phyloP scores from a whole-genome alignment of 2,797 vertebrate species.

The Amphiprion clarkii region DNA sequence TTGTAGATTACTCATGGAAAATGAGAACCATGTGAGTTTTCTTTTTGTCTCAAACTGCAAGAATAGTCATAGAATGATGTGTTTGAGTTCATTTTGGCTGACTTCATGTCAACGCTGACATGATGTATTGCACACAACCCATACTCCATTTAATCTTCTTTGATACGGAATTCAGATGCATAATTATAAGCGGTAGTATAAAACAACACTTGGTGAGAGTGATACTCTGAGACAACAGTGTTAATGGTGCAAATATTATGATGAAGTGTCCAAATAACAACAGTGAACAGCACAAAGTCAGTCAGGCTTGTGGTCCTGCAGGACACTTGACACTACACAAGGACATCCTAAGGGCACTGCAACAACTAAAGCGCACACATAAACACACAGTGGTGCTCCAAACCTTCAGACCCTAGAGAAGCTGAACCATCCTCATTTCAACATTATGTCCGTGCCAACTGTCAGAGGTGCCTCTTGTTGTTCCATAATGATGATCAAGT shows the following conservation, averaged over 20 bases:
- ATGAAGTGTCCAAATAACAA: slow-evolving; percentile 63
- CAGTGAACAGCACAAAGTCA: slow-evolving; percentile 48
- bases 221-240: slow-evolving; percentile 15
- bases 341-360: slow-evolving; percentile 73
- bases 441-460: slow-evolving; percentile 68
- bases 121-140: too few species aligned
- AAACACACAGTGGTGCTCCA: slow-evolving; percentile 14
- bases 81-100: too few species aligned
- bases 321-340: slow-evolving; percentile 71
- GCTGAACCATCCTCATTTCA: slow-evolving; percentile 65
- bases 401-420: slow-evolving; percentile 65
- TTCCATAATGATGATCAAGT: slow-evolving; percentile 81
- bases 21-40: too few species aligned
- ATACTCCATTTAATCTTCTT: too few species aligned
- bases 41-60: too few species aligned
- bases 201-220: slow-evolving; percentile 19
- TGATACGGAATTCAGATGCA: too few species aligned
- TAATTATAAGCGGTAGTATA: too few species aligned
- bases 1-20: too few species aligned
- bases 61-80: too few species aligned
- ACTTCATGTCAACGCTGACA: too few species aligned
- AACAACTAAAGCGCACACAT: slow-evolving; percentile 28
- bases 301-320: slow-evolving; percentile 55
- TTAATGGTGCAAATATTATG: slow-evolving; percentile 59
- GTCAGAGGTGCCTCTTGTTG: slow-evolving; percentile 73